phyloP scores from a whole-genome alignment of 1,140 invertebrate genomes.

The Scaptomyza hsui region DNA sequence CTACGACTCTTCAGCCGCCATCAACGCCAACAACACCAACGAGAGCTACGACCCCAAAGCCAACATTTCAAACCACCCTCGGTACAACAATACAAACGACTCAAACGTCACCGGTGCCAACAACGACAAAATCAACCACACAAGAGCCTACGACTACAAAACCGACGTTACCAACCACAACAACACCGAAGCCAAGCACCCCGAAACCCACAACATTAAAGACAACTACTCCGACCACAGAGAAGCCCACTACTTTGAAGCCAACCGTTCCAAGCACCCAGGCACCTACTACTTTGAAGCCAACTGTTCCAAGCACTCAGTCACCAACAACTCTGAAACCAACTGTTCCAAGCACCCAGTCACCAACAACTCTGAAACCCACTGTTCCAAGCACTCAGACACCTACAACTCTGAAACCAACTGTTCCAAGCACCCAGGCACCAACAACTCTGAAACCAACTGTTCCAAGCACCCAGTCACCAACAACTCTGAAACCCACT shows the following conservation, averaged over 20 bases:
- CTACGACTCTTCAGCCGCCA: constrained; percentile 53
- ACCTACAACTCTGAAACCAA: too few relatives aligned
- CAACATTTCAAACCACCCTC: constrained; percentile 37
- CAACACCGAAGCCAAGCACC: neutral
- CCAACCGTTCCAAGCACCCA: neutral
- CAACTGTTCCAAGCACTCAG: neutral
- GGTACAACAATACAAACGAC: neutral
- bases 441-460: neutral
- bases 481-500: constrained; percentile 6
- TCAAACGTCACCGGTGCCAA: neutral
- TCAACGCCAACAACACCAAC: constrained; percentile 11
- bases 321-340: neutral
- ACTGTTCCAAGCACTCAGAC: neutral
- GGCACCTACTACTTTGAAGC: neutral
- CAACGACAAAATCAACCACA: constrained; percentile 1
- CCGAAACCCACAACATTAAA: neutral
- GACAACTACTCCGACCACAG: too few relatives aligned
- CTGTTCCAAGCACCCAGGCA: too few relatives aligned
- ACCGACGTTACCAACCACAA: neutral
- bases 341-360: neutral
- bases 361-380: neutral
- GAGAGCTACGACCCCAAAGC: constrained; percentile 21
- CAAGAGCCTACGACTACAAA: neutral
- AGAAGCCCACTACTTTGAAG: neutral
- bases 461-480: neutral